phyloP scores from a whole-genome alignment of 2,888 invertebrate species.

The Hipparchia sbordonii region DNA sequence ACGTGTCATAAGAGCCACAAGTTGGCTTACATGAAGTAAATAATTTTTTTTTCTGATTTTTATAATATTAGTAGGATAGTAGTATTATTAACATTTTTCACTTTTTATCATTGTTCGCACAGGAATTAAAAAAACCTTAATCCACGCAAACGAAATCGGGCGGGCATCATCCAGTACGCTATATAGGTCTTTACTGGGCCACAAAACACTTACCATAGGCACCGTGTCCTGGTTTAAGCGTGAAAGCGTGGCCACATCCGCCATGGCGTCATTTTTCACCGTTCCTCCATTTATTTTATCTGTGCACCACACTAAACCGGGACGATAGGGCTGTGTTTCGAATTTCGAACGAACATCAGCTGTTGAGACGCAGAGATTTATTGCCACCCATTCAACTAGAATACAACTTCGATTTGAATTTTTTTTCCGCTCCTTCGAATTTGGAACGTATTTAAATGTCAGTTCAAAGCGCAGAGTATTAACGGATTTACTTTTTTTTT shows the following conservation, averaged over 20 bases:
- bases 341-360: slow-evolving; percentile 76
- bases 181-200: too few species aligned
- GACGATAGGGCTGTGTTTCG: slow-evolving; percentile 66
- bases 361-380: slow-evolving; percentile 79
- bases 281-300: slow-evolving; percentile 81
- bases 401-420: slow-evolving; percentile 69
- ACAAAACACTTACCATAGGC: too few species aligned
- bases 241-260: not conserved
- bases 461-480: slow-evolving; percentile 23
- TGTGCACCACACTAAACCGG: slow-evolving; percentile 74
- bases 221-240: too few species aligned
- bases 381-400: slow-evolving; percentile 72
- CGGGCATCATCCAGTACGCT: too few species aligned
- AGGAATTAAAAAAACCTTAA: too few species aligned
- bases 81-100: too few species aligned
- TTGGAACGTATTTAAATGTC: slow-evolving; percentile 30
- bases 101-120: too few species aligned
- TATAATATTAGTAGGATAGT: too few species aligned
- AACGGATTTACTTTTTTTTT: slow-evolving; percentile 1
- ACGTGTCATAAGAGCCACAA: too few species aligned
- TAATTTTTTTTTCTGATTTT: too few species aligned
- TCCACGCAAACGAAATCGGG: too few species aligned
- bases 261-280: slow-evolving; percentile 77
- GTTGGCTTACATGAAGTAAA: too few species aligned
- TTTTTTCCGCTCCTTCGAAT: slow-evolving; percentile 32